Evolutionary conservation across 2,797 vertebrate species (phyloP).

Genomic region (Moxostoma hubbsi): DNA sequence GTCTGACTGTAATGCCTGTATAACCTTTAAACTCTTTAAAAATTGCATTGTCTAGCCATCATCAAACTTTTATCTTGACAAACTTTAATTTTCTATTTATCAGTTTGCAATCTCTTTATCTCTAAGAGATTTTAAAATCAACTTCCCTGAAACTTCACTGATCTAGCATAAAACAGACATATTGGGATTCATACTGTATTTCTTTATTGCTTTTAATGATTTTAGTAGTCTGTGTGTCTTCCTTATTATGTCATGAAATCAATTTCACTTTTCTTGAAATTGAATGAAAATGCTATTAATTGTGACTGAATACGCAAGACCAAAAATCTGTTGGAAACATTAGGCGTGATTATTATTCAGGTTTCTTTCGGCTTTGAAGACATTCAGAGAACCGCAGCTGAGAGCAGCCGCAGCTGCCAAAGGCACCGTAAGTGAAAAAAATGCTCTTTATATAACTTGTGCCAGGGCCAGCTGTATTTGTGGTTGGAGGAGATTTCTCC

Average conservation of each 20-base stretch:
- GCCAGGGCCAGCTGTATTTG: constrained; percentile 71
- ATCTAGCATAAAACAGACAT: too few species aligned
- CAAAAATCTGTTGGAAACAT: constrained; percentile 48
- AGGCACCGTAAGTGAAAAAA: constrained; percentile 58
- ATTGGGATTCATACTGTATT: too few species aligned
- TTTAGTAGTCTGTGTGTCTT: neutral
- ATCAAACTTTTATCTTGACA: too few species aligned
- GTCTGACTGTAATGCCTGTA: too few species aligned
- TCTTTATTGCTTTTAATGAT: neutral
- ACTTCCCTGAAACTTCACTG: too few species aligned
- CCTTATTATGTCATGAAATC: constrained; percentile 38
- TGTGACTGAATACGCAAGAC: constrained; percentile 37
- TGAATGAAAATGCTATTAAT: constrained; percentile 31
- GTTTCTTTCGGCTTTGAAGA: constrained; percentile 59
- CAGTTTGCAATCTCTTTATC: too few species aligned
- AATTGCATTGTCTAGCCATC: too few species aligned
- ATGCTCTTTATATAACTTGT: constrained; percentile 74
- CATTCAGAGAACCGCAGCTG: constrained; percentile 64
- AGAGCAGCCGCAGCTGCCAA: constrained; percentile 65
- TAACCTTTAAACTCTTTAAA: too few species aligned
- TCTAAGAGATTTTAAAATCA: too few species aligned
- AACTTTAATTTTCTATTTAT: too few species aligned
- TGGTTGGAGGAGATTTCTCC: constrained; percentile 76
- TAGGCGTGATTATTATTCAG: constrained; percentile 30
- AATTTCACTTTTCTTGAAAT: neutral